Percentiles rank a stretch among this genome's conserved stretches.
Conservation (phyloP, 2,797 vertebrate genomes). For the Limnodromus scolopaceus region DNA sequence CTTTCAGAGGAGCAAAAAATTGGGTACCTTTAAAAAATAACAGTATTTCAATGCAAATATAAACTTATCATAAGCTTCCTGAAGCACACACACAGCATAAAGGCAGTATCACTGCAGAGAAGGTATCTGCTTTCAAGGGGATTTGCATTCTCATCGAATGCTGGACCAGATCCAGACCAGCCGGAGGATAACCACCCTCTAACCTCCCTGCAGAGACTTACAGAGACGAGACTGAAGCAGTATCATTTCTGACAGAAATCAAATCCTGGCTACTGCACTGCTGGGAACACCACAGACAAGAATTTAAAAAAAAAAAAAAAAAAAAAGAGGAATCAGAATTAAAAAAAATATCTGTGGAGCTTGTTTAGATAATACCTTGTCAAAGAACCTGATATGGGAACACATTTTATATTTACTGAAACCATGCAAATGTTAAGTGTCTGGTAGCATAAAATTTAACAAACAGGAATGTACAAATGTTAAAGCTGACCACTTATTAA, state of each 20-base stretch:
- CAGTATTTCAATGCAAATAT: not conserved
- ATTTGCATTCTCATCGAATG: slow-evolving; percentile 70
- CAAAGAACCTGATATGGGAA: not conserved
- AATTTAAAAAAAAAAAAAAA: not conserved
- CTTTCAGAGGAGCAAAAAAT: not conserved
- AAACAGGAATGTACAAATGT: not conserved
- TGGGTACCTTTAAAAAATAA: not conserved
- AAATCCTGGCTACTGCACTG: slow-evolving; percentile 65
- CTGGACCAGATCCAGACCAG: slow-evolving; percentile 65
- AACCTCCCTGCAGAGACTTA: slow-evolving; percentile 54
- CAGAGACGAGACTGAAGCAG: slow-evolving; percentile 66
- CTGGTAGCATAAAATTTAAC: not conserved
- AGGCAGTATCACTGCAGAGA: slow-evolving; percentile 15
- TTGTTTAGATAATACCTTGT: slow-evolving; percentile 28
- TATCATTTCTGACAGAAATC: slow-evolving; percentile 75
- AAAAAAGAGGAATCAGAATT: slow-evolving; percentile 28
- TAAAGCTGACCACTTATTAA: not conserved
- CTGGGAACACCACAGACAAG: slow-evolving; percentile 59
- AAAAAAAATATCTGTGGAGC: slow-evolving; percentile 1
- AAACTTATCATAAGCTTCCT: slow-evolving; percentile 33
- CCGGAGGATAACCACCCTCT: slow-evolving; percentile 59
- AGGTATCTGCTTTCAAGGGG: slow-evolving; percentile 68
- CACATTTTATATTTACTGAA: not conserved
- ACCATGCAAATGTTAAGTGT: not conserved
- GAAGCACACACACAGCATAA: not conserved